These are phyloP conservation scores for Ischnus inquisitorius DNA, from an alignment of 2,888 invertebrate genomes.

Conservation along the genomic window DNA sequence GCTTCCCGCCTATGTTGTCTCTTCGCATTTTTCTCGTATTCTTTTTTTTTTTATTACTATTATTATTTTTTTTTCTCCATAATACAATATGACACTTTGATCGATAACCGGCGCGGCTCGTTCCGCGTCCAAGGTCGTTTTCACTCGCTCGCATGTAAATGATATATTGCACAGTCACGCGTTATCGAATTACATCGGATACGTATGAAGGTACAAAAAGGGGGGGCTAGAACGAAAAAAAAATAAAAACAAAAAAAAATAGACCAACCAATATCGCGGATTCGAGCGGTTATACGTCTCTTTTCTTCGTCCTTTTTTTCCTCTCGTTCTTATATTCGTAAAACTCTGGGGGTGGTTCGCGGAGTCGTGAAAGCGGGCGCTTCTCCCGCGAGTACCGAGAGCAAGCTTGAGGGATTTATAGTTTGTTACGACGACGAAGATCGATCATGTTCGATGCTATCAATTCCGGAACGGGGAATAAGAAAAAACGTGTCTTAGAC, in stretches of 20 bases:
- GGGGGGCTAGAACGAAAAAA: neutral
- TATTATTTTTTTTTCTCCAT: neutral
- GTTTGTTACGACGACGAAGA: conserved; percentile 65
- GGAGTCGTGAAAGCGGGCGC: neutral
- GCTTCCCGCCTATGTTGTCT: neutral
- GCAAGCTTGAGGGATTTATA: conserved; percentile 63
- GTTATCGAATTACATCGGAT: conserved; percentile 30
- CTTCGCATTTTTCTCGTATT: neutral
- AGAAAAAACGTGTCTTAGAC: conserved; percentile 55
- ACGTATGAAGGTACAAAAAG: neutral
- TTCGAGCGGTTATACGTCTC: neutral
- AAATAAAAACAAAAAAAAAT: too few species aligned
- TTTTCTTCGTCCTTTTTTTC: neutral
- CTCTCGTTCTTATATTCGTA: conserved; percentile 1
- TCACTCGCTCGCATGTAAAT: conserved; percentile 19
- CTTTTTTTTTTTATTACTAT: neutral
- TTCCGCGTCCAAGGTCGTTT: conserved; percentile 3
- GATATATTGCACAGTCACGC: conserved; percentile 55
- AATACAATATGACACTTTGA: conserved; percentile 35
- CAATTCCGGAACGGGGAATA: conserved; percentile 21
- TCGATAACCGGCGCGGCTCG: conserved; percentile 43
- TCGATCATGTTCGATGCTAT: conserved; percentile 67
- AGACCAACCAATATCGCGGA: neutral
- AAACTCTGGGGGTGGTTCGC: neutral
- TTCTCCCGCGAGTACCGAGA: neutral